A percentile compares a stretch with the other conserved stretches of the same genome.
These are phyloP conservation scores for Spinus pinus DNA, from an alignment of 2,797 vertebrate species.

Conservation along the genomic window DNA sequence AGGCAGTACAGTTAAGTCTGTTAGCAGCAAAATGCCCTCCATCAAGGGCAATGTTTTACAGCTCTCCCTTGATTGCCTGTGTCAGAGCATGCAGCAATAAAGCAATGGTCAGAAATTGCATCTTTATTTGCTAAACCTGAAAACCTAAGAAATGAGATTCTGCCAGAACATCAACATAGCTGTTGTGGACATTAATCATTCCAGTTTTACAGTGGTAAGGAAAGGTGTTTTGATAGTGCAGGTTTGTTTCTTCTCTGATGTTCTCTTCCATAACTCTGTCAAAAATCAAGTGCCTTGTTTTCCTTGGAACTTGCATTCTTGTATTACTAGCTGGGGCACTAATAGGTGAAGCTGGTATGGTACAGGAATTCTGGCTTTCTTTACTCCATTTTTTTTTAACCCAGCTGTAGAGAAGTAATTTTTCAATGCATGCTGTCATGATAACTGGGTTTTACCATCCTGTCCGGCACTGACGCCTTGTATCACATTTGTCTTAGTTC, in stretches of 20 bases:
- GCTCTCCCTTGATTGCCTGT: constrained; percentile 52
- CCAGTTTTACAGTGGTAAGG: constrained; percentile 6
- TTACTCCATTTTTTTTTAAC: neutral
- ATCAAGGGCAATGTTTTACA: constrained; percentile 34
- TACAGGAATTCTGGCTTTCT: constrained; percentile 22
- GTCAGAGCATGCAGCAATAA: constrained; percentile 15
- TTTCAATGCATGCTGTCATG: neutral
- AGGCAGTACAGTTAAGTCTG: neutral
- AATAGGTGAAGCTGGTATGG: neutral
- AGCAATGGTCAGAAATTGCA: neutral
- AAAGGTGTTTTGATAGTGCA: neutral
- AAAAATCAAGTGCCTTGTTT: neutral
- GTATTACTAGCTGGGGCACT: neutral
- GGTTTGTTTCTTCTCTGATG: neutral
- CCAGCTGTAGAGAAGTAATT: constrained; percentile 19
- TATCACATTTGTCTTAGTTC: neutral
- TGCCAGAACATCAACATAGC: neutral
- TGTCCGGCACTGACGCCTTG: neutral
- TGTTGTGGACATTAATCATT: neutral
- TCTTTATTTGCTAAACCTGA: constrained; percentile 43
- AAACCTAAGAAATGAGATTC: constrained; percentile 14
- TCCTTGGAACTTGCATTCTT: neutral
- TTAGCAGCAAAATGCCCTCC: constrained; percentile 1
- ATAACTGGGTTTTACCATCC: neutral
- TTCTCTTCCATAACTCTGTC: neutral